Percentiles rank a stretch among this genome's conserved stretches.
Conservation (phyloP, 1,140 invertebrate species). For the Archegozetes longisetosus region DNA sequence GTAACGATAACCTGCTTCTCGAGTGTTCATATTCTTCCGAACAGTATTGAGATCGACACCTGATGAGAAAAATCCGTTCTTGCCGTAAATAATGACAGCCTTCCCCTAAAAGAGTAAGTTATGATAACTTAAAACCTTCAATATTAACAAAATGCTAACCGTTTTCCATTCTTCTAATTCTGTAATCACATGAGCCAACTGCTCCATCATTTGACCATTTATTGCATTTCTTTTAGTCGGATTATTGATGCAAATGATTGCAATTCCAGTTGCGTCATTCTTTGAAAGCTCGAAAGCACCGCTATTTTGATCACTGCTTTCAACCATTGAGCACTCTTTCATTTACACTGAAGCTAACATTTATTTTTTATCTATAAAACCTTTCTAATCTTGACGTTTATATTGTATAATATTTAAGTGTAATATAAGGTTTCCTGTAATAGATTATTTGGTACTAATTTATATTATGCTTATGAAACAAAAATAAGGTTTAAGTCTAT, state of each 20-base stretch:
- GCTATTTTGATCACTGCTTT: too few relatives aligned
- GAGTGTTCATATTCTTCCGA: background rate
- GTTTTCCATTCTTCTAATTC: constrained; percentile 3
- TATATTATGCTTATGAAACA: too few relatives aligned
- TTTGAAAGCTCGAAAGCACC: background rate
- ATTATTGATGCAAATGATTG: constrained; percentile 12
- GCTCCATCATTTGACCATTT: constrained; percentile 6
- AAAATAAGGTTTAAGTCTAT: too few relatives aligned
- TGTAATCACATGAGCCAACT: constrained; percentile 6
- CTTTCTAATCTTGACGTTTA: too few relatives aligned
- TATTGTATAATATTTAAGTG: too few relatives aligned
- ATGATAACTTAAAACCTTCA: background rate
- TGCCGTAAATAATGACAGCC: constrained; percentile 4
- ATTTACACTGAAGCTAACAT: too few relatives aligned
- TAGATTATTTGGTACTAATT: too few relatives aligned
- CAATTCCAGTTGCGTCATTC: constrained; percentile 8
- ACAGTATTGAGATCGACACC: constrained; percentile 9
- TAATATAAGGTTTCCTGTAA: too few relatives aligned
- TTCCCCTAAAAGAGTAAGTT: background rate
- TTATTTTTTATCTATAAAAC: too few relatives aligned
- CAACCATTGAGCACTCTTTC: too few relatives aligned
- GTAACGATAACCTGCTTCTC: background rate
- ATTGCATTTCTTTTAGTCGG: constrained; percentile 5
- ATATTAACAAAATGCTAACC: background rate
- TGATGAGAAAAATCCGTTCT: constrained; percentile 11